phyloP scores from a whole-genome alignment of 1,140 invertebrate species.

The Penaeus vannamei region DNA sequence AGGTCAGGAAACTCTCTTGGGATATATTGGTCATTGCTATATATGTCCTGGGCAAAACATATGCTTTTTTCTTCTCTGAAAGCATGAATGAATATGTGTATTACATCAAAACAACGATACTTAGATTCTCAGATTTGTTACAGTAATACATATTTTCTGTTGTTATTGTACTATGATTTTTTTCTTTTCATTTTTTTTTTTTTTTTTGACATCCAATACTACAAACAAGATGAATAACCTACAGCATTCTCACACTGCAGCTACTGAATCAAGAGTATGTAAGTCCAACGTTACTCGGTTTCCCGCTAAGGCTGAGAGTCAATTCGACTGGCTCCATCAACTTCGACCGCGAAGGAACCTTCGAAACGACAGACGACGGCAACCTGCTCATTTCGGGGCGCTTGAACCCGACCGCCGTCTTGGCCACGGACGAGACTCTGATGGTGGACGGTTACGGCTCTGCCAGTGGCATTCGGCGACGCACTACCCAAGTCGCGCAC shows the following conservation, averaged over 20 bases:
- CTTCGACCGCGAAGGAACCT: constrained; percentile 33
- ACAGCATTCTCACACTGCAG: not conserved
- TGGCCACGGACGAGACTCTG: constrained; percentile 40
- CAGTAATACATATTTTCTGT: too few relatives aligned
- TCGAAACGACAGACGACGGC: not conserved
- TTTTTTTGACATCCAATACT: not conserved
- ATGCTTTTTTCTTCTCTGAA: too few relatives aligned
- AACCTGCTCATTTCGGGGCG: not conserved
- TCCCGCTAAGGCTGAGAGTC: constrained; percentile 44
- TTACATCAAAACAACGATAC: too few relatives aligned
- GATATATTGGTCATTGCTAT: too few relatives aligned
- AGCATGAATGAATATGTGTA: too few relatives aligned
- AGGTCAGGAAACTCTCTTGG: constrained; percentile 17
- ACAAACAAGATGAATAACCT: not conserved
- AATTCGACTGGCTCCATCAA: constrained; percentile 50
- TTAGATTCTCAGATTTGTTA: too few relatives aligned
- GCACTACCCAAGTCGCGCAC: constrained; percentile 31
- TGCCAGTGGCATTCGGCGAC: constrained; percentile 45
- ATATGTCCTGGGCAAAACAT: too few relatives aligned
- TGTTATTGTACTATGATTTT: not conserved
- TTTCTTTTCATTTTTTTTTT: too few relatives aligned
- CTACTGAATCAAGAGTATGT: constrained; percentile 55
- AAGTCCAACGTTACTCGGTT: constrained; percentile 40
- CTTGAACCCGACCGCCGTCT: constrained; percentile 26
- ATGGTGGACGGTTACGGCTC: constrained; percentile 38